phyloP scores from a whole-genome alignment of 1,140 invertebrate species.

The Hylaeus anthracinus region DNA sequence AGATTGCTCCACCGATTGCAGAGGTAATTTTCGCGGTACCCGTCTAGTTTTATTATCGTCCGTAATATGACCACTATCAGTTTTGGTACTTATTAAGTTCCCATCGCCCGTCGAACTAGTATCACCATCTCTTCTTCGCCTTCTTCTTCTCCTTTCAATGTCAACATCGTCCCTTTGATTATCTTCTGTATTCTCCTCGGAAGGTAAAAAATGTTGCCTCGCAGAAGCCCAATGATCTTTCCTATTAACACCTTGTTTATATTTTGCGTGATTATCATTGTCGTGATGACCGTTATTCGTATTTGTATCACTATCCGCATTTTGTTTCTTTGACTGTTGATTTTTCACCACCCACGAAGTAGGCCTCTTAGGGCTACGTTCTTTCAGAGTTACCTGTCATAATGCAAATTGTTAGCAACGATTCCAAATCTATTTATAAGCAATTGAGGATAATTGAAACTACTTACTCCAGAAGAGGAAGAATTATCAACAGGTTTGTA shows the following conservation, averaged over 20 bases:
- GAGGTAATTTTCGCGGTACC: constrained; percentile 73
- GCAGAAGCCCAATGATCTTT: constrained; percentile 79
- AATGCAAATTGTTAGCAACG: constrained; percentile 4
- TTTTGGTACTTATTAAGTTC: constrained; percentile 52
- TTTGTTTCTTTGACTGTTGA: constrained; percentile 71
- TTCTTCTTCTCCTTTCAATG: constrained; percentile 67
- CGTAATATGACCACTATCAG: constrained; percentile 35
- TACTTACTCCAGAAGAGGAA: constrained; percentile 77
- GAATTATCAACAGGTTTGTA: constrained; percentile 80
- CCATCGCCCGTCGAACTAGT: constrained; percentile 61
- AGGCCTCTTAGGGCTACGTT: constrained; percentile 72
- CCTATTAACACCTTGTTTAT: constrained; percentile 68
- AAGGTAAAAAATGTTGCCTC: constrained; percentile 73
- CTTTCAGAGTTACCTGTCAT: constrained; percentile 75
- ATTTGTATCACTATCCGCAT: constrained; percentile 70
- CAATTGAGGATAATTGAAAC: neutral
- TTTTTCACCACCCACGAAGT: constrained; percentile 73
- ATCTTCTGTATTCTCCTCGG: constrained; percentile 70
- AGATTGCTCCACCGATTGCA: constrained; percentile 70
- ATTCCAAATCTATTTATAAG: neutral
- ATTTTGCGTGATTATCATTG: constrained; percentile 69
- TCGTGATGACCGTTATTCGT: constrained; percentile 69
- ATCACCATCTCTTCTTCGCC: constrained; percentile 68
- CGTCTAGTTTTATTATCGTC: constrained; percentile 70
- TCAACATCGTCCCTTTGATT: constrained; percentile 67